Evolutionary conservation across 2,888 invertebrate species (phyloP), one percentile per base, ranked within the genome.

Genomic region (Cremastinae sp.): DNA sequence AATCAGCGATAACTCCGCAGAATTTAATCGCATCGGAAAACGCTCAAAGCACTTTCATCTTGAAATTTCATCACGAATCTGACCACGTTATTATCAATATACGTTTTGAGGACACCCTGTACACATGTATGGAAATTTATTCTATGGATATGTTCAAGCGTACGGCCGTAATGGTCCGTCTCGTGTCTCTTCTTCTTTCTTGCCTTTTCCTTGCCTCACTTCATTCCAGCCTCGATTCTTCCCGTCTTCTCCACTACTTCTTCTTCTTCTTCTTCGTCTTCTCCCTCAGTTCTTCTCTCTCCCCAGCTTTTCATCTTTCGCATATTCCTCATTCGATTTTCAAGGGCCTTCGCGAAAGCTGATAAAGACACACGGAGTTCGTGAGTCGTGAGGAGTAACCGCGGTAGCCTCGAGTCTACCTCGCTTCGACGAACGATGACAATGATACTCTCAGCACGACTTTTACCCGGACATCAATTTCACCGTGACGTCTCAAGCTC

Each of bases 71-170:
- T 5, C 2, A 28, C 2, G 28, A 5, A 28, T 28, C 28, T 28
- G 28, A 2, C 5, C 28, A 28, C 28, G 28, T 28, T 28, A 5
- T n/a, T n/a, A 28, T 28, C 2, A 3, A 20, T 39, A 43, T 51
- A 22, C 39, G n/a, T 28, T 59, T 22, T 56, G 64, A 2, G n/a
- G 28, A 28, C 28, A 28, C 28, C 28, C 28, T 18, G 41, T 12
- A 37, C 12, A 12, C 81, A 69, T 79, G 81, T 85, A 86, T 87
- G 86, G 84, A 87, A 87, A 88, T 88, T 85, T 87, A 87, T 87
- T 87, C 86, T 37, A 80, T 73, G 80, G 69, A 77, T 78, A 78
- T 75, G 61, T 65, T 51, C 72, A 37, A 68, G 41, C 55, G 47
- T 39, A 72, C 47, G 75, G 75, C 78, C 77, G 75, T 79, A 79